These are phyloP conservation scores for Drosophila mayaguana DNA, from an alignment of 2,888 invertebrate genomes.

Conservation along the genomic window DNA sequence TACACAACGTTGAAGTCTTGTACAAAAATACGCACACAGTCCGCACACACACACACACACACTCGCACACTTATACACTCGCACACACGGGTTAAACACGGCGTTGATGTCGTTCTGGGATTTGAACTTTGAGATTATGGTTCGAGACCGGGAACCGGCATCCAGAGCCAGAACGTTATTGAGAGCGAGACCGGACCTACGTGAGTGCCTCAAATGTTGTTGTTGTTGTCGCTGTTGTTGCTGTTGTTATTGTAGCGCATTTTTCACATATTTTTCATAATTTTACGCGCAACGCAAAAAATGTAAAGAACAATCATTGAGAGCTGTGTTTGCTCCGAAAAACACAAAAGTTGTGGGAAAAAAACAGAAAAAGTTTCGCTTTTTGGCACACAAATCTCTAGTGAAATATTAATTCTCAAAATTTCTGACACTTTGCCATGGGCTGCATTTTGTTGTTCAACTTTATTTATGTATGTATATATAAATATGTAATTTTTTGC, in stretches of 20 bases:
- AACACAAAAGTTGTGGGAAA: slow-evolving; percentile 36
- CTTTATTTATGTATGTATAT: slow-evolving; percentile 29
- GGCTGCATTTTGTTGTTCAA: slow-evolving; percentile 29
- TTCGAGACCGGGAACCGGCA: slow-evolving; percentile 14
- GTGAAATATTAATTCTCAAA: slow-evolving; percentile 78
- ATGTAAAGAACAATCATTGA: slow-evolving; percentile 23
- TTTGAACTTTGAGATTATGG: slow-evolving; percentile 39
- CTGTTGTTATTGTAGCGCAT: slow-evolving; percentile 43
- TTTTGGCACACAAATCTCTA: slow-evolving; percentile 67
- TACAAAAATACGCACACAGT: slow-evolving; percentile 21
- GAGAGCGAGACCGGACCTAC: slow-evolving; percentile 36
- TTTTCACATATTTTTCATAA: slow-evolving; percentile 77
- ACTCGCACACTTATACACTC: neutral
- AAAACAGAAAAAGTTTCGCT: slow-evolving; percentile 50
- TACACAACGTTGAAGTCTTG: slow-evolving; percentile 56
- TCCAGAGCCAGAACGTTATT: slow-evolving; percentile 4
- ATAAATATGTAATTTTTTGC: slow-evolving; percentile 20
- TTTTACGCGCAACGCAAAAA: slow-evolving; percentile 54
- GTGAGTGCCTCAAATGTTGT: slow-evolving; percentile 29
- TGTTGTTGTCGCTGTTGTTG: slow-evolving; percentile 38
- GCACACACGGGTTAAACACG: slow-evolving; percentile 13
- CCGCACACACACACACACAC: neutral
- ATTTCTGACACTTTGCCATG: slow-evolving; percentile 72
- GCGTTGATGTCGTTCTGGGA: slow-evolving; percentile 35
- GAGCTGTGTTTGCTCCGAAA: slow-evolving; percentile 26